Evolutionary conservation across 2,888 invertebrate species (phyloP), one percentile per base, ranked within the genome.

Genomic region (Tethea ocularis): DNA sequence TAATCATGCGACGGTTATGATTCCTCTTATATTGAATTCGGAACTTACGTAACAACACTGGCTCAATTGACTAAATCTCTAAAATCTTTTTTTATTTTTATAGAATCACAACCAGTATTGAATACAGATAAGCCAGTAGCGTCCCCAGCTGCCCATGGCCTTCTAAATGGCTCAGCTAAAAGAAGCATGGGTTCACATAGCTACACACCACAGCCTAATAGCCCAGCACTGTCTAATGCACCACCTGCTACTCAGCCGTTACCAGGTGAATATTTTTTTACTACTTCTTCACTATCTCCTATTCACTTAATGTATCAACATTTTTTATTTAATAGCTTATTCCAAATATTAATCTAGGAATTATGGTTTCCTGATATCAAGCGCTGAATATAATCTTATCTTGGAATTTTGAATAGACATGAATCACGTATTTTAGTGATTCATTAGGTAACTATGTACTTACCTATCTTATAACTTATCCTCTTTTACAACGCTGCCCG

Each of bases 61-160:
- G 38, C 46, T 10, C 10, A 10, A 1, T 3, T 52, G 3, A 10
- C 6, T 26, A n/a, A 24, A n/a, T 52, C 26, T 52, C n/a, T 2
- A 23, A 15, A 11, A 15, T n/a, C 1, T 53, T 61, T 20, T 38
- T 6, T 38, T 38, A 1, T 38, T n/a, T 38, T 36, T n/a, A 38
- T 38, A 89, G 88, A 87, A 53, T 63, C 80, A 1, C 83, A 83
- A 26, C 68, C 77, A 1, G 72, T 77, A 23, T 53, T 69, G 11
- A 80, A 61, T 46, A 69, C 76, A 1, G 85, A 87, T 11, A 93
- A 93, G 73, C 97, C 97, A 53, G 94, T 95, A 17, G 96, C 96
- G 4, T 94, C 96, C 4, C 97, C 97, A 20, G 97, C 97, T 29
- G 95, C 97, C 22, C 97, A 97, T 87, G 96, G 97, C 26, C 93